Percentiles rank a stretch among this genome's conserved stretches.
Conservation (phyloP, 2,888 invertebrate genomes). For the Amiota communis region DNA sequence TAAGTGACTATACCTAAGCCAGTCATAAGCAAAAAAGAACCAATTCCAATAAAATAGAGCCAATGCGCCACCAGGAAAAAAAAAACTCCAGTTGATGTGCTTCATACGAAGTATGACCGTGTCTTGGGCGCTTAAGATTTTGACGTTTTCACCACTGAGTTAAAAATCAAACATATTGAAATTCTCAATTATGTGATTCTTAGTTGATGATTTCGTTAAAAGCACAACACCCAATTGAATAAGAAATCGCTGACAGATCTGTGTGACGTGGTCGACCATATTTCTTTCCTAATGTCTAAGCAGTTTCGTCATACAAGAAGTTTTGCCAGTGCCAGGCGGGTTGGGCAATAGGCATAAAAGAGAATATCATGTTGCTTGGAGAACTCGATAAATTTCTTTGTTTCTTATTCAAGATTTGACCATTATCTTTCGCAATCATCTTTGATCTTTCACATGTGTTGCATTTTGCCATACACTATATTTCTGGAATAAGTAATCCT, state of each 20-base stretch:
- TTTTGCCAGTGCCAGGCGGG: constrained; percentile 76
- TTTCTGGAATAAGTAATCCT: no score
- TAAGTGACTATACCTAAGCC: no score
- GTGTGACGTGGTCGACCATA: constrained; percentile 80
- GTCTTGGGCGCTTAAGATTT: no score
- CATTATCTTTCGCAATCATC: no score
- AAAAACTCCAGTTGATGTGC: no score
- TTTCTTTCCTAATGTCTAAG: constrained; percentile 76
- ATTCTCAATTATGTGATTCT: constrained; percentile 75
- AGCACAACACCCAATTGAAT: constrained; percentile 75
- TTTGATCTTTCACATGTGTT: no score
- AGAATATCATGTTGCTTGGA: constrained; percentile 78
- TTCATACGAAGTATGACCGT: no score
- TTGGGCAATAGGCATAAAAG: constrained; percentile 83
- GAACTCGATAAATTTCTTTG: constrained; percentile 78
- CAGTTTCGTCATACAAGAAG: constrained; percentile 68
- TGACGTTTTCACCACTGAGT: constrained; percentile 74
- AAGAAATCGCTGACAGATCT: constrained; percentile 78
- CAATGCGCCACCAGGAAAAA: no score
- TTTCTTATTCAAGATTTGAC: no score
- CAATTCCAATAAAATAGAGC: no score
- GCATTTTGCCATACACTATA: no score
- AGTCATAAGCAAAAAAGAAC: no score
- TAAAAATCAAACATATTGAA: constrained; percentile 77
- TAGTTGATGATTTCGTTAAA: constrained; percentile 77